Conservation (phyloP, 1,140 invertebrate species). For the Bicyclus anynana region DNA sequence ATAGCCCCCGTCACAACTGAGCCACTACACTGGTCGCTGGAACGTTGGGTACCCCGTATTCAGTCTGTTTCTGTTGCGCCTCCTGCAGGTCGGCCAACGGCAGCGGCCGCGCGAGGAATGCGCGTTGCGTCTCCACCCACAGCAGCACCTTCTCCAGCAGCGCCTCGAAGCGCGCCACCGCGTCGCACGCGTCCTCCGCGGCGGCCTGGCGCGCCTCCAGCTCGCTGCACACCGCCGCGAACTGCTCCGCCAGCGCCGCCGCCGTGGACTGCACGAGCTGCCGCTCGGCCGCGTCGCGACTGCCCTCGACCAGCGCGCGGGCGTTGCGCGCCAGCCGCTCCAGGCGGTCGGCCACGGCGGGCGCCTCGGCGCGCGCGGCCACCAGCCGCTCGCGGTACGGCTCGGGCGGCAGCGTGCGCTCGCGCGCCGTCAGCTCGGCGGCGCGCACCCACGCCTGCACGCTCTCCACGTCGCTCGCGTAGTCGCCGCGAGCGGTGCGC, state of each 20-base stretch:
- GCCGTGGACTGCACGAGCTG: slow-evolving; percentile 87
- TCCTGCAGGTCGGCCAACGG: slow-evolving; percentile 87
- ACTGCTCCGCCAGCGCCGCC: slow-evolving; percentile 85
- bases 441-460: slow-evolving; percentile 89
- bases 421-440: slow-evolving; percentile 89
- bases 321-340: slow-evolving; percentile 88
- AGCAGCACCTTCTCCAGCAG: slow-evolving; percentile 87
- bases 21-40: not conserved
- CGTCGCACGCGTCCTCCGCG: slow-evolving; percentile 91
- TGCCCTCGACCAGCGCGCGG: slow-evolving; percentile 87
- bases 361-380: slow-evolving; percentile 86
- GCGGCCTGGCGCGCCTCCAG: slow-evolving; percentile 90
- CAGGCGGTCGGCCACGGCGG: slow-evolving; percentile 84
- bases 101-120: slow-evolving; percentile 87
- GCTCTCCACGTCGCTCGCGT: slow-evolving; percentile 86
- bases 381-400: slow-evolving; percentile 86
- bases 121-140: slow-evolving; percentile 90
- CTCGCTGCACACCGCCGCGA: slow-evolving; percentile 85
- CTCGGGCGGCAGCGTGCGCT: slow-evolving; percentile 86
- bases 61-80: slow-evolving; percentile 89
- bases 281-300: slow-evolving; percentile 86
- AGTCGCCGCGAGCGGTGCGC: slow-evolving; percentile 87
- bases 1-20: not conserved
- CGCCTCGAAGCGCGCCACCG: slow-evolving; percentile 91
- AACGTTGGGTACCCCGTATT: slow-evolving; percentile 84